Conservation (phyloP, 2,113 vertebrate species). For the Phalacrocorax carbo region DNA sequence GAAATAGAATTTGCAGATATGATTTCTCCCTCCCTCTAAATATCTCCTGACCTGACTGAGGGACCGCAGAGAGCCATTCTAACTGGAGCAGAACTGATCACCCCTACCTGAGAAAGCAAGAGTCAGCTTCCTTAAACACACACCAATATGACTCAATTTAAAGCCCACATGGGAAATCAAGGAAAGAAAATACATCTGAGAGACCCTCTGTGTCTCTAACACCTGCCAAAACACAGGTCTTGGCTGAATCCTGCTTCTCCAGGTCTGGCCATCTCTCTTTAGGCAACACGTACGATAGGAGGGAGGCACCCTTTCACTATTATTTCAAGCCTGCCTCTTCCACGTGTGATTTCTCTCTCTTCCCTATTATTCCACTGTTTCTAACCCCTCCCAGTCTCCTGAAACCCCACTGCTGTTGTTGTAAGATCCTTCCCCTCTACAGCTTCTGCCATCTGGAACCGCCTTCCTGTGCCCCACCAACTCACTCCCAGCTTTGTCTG, state of each 20-base stretch:
- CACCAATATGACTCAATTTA: neutral
- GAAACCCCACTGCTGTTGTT: neutral
- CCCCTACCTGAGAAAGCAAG: neutral
- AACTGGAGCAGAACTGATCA: slow-evolving; percentile 1
- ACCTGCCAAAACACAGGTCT: neutral
- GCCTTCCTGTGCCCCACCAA: neutral
- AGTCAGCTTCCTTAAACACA: neutral
- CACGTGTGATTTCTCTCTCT: neutral
- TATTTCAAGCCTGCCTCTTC: neutral
- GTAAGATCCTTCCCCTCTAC: neutral
- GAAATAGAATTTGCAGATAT: neutral
- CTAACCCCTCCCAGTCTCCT: neutral
- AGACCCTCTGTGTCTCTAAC: neutral
- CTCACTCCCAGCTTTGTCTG: neutral
- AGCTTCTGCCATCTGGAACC: neutral
- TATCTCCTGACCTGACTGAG: neutral
- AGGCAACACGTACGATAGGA: neutral
- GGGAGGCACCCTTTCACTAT: neutral
- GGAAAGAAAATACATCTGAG: neutral
- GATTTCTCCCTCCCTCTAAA: neutral
- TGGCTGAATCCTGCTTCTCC: neutral
- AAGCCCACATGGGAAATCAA: neutral
- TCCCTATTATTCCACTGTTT: neutral
- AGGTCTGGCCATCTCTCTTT: neutral
- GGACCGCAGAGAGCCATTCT: neutral